These are phyloP conservation scores for Tetragonisca angustula DNA, from an alignment of 2,888 invertebrate genomes.

Conservation along the genomic window DNA sequence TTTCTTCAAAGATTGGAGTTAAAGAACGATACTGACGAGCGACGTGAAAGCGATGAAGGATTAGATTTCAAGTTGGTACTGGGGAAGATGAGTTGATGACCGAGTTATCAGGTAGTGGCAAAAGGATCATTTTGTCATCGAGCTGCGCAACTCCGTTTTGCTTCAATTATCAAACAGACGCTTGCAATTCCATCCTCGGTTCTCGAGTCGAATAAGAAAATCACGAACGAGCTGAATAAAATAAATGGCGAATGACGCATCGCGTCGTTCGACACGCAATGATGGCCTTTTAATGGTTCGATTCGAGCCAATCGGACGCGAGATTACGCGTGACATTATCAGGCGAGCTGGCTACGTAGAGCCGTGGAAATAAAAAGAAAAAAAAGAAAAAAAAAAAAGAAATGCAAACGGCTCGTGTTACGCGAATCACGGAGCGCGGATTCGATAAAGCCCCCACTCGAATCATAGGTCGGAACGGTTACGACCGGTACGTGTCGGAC, in stretches of 20 bases:
- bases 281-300: background rate
- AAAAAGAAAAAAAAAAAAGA: background rate
- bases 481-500: background rate
- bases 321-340: background rate
- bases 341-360: background rate
- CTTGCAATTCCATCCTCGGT: too few species aligned
- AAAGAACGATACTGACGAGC: too few species aligned
- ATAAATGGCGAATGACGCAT: background rate
- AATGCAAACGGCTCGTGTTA: background rate
- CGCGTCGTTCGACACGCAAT: background rate
- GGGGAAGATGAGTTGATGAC: too few species aligned
- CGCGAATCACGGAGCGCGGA: slow-evolving; percentile 4
- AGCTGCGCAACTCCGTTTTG: background rate
- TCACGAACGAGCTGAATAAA: background rate
- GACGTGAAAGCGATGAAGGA: too few species aligned
- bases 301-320: background rate
- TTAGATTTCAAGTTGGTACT: too few species aligned
- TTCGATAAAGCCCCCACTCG: slow-evolving; percentile 7
- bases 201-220: too few species aligned
- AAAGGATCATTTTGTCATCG: too few species aligned
- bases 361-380: too few species aligned
- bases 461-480: background rate
- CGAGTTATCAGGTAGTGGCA: too few species aligned
- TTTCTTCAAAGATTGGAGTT: too few species aligned
- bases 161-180: too few species aligned